These are phyloP conservation scores for Octopus bimaculoides DNA, from an alignment of 1,140 invertebrate species.

Conservation along the genomic window DNA sequence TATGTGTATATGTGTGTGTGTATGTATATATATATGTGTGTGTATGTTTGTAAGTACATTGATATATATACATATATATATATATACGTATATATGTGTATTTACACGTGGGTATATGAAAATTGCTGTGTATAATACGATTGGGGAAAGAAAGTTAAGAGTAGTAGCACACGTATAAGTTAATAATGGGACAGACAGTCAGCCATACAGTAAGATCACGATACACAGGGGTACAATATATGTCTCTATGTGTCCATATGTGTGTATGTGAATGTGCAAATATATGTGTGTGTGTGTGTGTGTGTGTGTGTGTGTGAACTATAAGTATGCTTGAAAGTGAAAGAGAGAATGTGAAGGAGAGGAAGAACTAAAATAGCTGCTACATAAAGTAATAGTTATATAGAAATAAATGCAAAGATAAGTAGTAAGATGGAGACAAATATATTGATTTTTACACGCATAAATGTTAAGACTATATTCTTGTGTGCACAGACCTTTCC, in stretches of 20 bases:
- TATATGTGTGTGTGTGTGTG: slow-evolving; percentile 8
- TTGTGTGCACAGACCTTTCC: too few species aligned
- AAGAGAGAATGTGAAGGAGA: too few species aligned
- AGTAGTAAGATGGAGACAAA: too few species aligned
- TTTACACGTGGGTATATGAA: neutral
- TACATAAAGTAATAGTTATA: too few species aligned
- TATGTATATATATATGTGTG: neutral
- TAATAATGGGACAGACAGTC: neutral
- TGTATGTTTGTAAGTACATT: neutral
- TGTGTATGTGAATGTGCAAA: neutral
- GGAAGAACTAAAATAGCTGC: too few species aligned
- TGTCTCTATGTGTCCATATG: neutral
- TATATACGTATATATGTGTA: neutral
- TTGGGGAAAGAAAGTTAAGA: too few species aligned
- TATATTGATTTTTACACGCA: too few species aligned
- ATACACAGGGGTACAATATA: neutral
- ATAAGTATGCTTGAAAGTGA: too few species aligned
- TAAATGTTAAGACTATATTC: too few species aligned
- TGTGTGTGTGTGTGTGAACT: neutral
- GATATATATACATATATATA: neutral
- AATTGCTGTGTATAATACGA: neutral
- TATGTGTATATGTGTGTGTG: neutral
- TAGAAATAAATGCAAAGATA: too few species aligned
- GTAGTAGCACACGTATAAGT: neutral
- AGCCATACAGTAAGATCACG: neutral